Evolutionary conservation across 2,113 vertebrate species (phyloP), one percentile per base, ranked within the genome.

Genomic region (Odontesthes bonariensis): DNA sequence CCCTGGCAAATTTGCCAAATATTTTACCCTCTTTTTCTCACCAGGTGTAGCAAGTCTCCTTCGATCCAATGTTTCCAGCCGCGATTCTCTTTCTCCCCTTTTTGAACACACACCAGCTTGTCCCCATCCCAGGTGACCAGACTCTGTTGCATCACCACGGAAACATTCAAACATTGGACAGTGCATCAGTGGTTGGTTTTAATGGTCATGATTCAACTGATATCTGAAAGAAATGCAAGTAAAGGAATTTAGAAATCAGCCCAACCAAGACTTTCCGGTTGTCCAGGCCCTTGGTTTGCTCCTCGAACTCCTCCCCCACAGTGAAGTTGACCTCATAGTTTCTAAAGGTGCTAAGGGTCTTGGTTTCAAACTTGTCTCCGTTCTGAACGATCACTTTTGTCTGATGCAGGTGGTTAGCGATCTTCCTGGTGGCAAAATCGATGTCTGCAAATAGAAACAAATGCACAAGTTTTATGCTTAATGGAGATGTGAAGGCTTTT

Each of bases 31-130:
- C 55, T 31, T 4, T 64, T 5, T 73, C 95, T 96, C 93, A 99
- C 98, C 95, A 96, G 76, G 74, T 98, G 88, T 23, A 99, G 91
- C 71, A 95, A 58, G 77, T 96, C 96, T 65, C 95, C 98, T 77
- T 98, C 97, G 4, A 99, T 94, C 98, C 98, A 99, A 0, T 98
- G 96, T 75, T 78, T 97, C 98, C 98, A 99, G 73, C 98, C 96
- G 0, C 98, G 95, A 60, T 98, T 99, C 8, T 93, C 91, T 83
- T 99, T 99, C 74, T 98, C 98, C 0, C 98, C 98, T 53, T 96
- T 97, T 91, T 99, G 97, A 44, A 98, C 95, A 55, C 95, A 95
- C 56, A 97, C 87, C 32, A 99, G 91, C 74, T 95, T 95, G 72
- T 98, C 95, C 0, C 97, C 98, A 13, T 99, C 96, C 97, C 98